Base-by-base conservation (phyloP, 2,113 vertebrate genomes). In the Pterocles gutturalis region DNA sequence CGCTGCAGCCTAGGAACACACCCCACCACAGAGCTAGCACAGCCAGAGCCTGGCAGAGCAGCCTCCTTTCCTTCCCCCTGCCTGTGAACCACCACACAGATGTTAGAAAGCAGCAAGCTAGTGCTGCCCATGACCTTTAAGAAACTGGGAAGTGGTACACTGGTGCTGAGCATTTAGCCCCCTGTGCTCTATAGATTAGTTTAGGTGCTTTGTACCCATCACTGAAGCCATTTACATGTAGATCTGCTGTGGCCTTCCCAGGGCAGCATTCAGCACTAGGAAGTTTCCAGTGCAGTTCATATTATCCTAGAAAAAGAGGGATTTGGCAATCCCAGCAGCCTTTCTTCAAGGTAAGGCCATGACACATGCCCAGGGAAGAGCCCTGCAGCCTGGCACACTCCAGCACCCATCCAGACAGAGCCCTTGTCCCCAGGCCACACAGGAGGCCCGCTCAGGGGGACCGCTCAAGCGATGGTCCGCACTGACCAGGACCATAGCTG, bases 361-460 rank as follows among this genome's bases (percentile, higher is more conserved):
- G 1, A 57, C 38, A 10, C 18, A 16, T 1, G 1, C 36, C 46
- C 36, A 36, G 34, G 10, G 33, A 58, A 82, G 22, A 69, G 41
- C 3, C 17, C 78, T 38, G 48, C 71, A 55, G 57, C 14, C 36
- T 46, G 29, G 24, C 18, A 48, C 4, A 2, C 19, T 10, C 25
- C 54, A 72, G 6, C 17, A 26, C 5, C 17, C 24, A 31, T 22
- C 29, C 1, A 0, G 54, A 33, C 49, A 45, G 20, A 38, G 5
- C 28, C 24, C 17, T 22, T 0, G 0, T 1, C 41, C 57, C 73
- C 57, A 14, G 15, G 28, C 19, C 29, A 14, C 36, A 51, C 2
- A 0, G 0, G 0, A 77, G 54, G 36, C 64, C 55, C 9, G 2
- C 9, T 13, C 72, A 73, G 20, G 41, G 25, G 41, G 45, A 17